Evolutionary conservation across 1,140 invertebrate genomes (phyloP).

Genomic region (Heterodera schachtii): DNA sequence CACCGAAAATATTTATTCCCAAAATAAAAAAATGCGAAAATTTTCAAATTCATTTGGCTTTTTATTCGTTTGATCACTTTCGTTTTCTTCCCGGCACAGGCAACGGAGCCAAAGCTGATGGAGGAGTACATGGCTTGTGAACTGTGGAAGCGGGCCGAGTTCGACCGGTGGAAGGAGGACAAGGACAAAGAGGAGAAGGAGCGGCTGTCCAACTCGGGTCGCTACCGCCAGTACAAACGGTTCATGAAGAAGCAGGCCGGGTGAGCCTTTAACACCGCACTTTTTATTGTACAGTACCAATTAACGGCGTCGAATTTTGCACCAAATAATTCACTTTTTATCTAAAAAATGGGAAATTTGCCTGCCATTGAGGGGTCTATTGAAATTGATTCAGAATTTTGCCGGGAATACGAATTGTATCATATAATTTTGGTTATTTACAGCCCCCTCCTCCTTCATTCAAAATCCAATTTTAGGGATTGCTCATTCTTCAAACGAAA

Average conservation of each 20-base stretch:
- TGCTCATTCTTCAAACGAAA: conserved; percentile 15
- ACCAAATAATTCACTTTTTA: too few relatives aligned
- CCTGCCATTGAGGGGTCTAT: too few relatives aligned
- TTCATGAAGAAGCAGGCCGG: conserved; percentile 77
- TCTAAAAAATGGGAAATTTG: too few relatives aligned
- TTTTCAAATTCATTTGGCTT: too few relatives aligned
- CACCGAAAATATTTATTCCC: too few relatives aligned
- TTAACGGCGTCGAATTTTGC: too few relatives aligned
- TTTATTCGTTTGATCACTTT: too few relatives aligned
- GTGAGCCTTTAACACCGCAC: conserved; percentile 65
- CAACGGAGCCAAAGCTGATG: conserved; percentile 76
- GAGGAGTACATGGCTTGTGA: conserved; percentile 77
- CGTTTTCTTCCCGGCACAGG: conserved; percentile 64
- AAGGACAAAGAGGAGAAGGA: conserved; percentile 82
- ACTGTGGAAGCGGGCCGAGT: conserved; percentile 81
- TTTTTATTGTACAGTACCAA: too few relatives aligned
- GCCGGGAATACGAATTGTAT: too few relatives aligned
- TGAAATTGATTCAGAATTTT: too few relatives aligned
- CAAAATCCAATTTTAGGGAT: background rate
- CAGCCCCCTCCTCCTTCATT: too few relatives aligned
- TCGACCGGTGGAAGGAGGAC: conserved; percentile 77
- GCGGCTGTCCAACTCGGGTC: conserved; percentile 75
- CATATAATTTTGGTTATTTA: background rate
- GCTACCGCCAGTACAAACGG: conserved; percentile 78
- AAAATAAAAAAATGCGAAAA: too few relatives aligned